These are phyloP conservation scores for Adelphocoris suturalis DNA, from an alignment of 2,888 invertebrate species.

Conservation along the genomic window DNA sequence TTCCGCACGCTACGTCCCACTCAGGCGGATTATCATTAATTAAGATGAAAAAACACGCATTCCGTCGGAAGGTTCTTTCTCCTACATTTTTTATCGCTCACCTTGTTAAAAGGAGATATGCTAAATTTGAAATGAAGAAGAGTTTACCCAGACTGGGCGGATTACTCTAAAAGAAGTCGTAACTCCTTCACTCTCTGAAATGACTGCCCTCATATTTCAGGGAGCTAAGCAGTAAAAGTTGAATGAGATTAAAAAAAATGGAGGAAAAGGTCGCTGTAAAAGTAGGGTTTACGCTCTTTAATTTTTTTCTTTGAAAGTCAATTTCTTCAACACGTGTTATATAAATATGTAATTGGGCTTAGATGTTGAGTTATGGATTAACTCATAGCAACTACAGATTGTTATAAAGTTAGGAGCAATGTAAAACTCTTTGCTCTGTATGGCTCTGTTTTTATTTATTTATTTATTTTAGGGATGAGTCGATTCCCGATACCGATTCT, in stretches of 20 bases:
- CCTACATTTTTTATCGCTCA: neutral
- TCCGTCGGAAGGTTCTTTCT: neutral
- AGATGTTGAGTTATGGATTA: too few relatives aligned
- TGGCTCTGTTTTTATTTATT: too few relatives aligned
- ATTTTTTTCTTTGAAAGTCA: too few relatives aligned
- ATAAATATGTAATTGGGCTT: too few relatives aligned
- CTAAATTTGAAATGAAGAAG: constrained; percentile 6
- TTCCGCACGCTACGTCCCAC: neutral
- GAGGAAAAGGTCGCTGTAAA: neutral
- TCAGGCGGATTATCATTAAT: constrained; percentile 3
- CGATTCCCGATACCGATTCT: too few relatives aligned
- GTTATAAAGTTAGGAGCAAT: too few relatives aligned
- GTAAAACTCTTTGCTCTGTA: too few relatives aligned
- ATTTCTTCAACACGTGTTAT: too few relatives aligned
- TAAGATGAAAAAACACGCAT: constrained; percentile 1
- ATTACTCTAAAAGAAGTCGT: neutral
- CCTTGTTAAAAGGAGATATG: neutral
- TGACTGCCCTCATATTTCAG: neutral
- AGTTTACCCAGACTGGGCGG: neutral
- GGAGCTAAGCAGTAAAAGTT: constrained; percentile 6
- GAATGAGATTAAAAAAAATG: neutral
- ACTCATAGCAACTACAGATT: too few relatives aligned
- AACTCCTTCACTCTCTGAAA: neutral
- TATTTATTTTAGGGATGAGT: too few relatives aligned
- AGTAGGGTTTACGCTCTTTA: neutral